These are phyloP conservation scores for Macrotrachela quadricornifera DNA, from an alignment of 1,140 invertebrate species.

Conservation along the genomic window DNA sequence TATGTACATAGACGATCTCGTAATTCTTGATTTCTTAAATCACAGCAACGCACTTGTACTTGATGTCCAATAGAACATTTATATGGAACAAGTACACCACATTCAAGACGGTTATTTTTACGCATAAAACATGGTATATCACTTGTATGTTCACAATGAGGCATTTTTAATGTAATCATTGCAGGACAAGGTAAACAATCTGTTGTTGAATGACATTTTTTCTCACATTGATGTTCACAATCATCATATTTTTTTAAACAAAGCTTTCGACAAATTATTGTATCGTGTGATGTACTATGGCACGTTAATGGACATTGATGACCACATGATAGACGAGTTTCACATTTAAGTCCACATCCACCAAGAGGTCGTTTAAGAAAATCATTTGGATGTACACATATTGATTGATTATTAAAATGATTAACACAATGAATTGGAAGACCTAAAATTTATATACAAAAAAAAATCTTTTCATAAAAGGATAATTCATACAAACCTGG, in stretches of 20 bases:
- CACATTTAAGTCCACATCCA: constrained; percentile 23
- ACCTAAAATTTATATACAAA: too few species aligned
- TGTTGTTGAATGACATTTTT: not conserved
- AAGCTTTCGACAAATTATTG: constrained; percentile 17
- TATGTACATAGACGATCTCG: too few species aligned
- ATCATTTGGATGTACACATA: constrained; percentile 16
- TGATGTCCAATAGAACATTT: too few species aligned
- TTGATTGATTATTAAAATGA: constrained; percentile 10
- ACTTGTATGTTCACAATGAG: not conserved
- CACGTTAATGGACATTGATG: constrained; percentile 21
- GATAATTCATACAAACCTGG: too few species aligned
- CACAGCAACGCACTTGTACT: too few species aligned
- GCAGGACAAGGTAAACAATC: not conserved
- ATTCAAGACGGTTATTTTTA: too few species aligned
- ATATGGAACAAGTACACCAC: too few species aligned
- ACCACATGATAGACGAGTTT: constrained; percentile 20
- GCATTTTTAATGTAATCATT: not conserved
- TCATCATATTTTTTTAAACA: constrained; percentile 13
- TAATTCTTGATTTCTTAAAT: too few species aligned
- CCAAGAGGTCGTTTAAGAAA: constrained; percentile 27
- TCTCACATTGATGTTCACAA: constrained; percentile 9
- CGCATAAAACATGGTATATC: too few species aligned
- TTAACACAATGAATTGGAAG: not conserved
- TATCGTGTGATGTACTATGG: constrained; percentile 15
- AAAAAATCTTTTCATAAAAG: too few species aligned